Conservation (phyloP, 1,140 invertebrate species). For the Artemia franciscana region DNA sequence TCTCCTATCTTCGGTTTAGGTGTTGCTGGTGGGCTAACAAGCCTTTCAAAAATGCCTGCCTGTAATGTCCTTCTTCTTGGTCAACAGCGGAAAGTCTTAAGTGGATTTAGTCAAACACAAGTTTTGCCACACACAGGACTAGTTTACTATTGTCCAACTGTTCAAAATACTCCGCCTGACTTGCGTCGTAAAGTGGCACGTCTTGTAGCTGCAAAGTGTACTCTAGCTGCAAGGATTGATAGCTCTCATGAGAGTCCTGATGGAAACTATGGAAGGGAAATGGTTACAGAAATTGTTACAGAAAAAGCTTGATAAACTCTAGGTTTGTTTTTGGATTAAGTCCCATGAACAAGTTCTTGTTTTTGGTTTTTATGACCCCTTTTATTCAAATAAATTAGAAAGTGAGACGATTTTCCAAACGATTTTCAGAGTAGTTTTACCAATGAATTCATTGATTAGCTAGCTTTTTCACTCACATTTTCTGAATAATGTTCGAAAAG, state of each 20-base stretch:
- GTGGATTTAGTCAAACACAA: conserved; percentile 78
- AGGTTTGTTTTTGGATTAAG: conserved; percentile 25
- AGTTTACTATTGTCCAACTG: conserved; percentile 81
- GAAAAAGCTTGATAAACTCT: conserved; percentile 86
- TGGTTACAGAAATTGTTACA: conserved; percentile 84
- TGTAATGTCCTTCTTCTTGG: conserved; percentile 84
- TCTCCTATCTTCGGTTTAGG: no score
- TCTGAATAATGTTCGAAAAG: no score
- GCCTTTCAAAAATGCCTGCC: conserved; percentile 88
- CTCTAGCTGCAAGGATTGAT: conserved; percentile 82
- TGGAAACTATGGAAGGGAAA: conserved; percentile 52
- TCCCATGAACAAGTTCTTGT: background rate
- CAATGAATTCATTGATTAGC: no score
- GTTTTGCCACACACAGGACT: conserved; percentile 86
- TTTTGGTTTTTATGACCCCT: background rate
- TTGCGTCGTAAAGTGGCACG: conserved; percentile 75
- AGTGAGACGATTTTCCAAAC: no score
- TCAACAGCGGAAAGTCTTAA: conserved; percentile 67
- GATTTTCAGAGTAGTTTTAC: no score
- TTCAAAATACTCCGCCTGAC: conserved; percentile 84
- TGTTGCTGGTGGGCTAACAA: conserved; percentile 87
- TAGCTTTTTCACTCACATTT: no score
- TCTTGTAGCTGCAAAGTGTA: conserved; percentile 75
- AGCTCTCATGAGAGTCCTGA: conserved; percentile 72
- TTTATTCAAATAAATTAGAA: background rate